Evolutionary conservation across 2,797 vertebrate genomes (phyloP), one percentile per base, ranked within the genome.

Genomic region (Rhabdomys pumilio): DNA sequence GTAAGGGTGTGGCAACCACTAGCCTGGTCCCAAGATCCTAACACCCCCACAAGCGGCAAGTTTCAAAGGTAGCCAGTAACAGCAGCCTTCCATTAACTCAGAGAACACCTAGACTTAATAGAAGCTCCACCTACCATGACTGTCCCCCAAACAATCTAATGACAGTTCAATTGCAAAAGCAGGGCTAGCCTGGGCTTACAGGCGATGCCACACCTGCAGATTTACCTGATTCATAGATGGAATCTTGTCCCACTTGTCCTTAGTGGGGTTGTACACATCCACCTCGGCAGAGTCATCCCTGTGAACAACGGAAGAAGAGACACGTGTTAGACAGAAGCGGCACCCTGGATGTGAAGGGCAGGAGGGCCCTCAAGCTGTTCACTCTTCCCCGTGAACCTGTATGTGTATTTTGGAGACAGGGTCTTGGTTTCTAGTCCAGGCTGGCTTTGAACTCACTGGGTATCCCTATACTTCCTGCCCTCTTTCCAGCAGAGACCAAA

Each of bases 231-330:
- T 99, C 99, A 99, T 99, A 0, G 99, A 98, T 0, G 98, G 99
- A 93, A 99, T 99, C 98, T 99, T 99, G 97, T 99, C 99, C 99
- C 99, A 99, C 91, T 99, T 98, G 0, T 99, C 99, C 98, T 99
- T 99, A 0, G 98, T 98, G 9, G 99, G 99, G 96, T 99, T 99
- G 94, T 99, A 99, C 94, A 99, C 99, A 8, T 99, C 99, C 15
- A 99, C 99, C 97, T 99, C 99, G 0, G 99, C 99, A 0, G 99
- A 99, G 98, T 99, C 99, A 0, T 99, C 99, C 98, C 99, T 99
- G 96, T 0, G 41, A 55, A 38, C 59, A 97, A 55, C 2, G 10
- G 26, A 57, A n/a, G 50, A 3, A 2, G 1, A 17, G 29, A 22
- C 50, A 8, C 6, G 24, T 11, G 11, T 22, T 9, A 22, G 53